Conservation (phyloP, 2,888 invertebrate genomes). For the Eumacrocentrus americanus region DNA sequence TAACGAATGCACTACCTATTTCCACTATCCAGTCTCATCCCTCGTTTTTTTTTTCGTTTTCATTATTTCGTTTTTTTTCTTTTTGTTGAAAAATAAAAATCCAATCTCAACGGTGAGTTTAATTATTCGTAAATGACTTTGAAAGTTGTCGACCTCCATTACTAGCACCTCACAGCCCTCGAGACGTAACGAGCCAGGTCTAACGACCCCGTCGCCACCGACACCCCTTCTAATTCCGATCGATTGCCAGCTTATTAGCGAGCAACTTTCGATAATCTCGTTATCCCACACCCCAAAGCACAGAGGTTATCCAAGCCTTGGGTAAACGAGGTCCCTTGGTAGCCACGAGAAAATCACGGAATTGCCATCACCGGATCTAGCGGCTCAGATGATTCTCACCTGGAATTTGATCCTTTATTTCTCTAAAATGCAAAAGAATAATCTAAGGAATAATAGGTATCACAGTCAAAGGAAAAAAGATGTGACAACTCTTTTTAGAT, state of each 20-base stretch:
- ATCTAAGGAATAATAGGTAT: too few relatives aligned
- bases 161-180: background rate
- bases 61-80: background rate
- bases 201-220: constrained; percentile 25
- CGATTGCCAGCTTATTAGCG: constrained; percentile 49
- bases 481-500: too few relatives aligned
- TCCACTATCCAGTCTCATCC: too few relatives aligned
- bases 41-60: too few relatives aligned
- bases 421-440: too few relatives aligned
- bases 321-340: constrained; percentile 16
- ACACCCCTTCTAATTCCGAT: constrained; percentile 42
- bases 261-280: constrained; percentile 51
- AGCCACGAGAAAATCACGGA: too few relatives aligned
- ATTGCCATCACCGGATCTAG: too few relatives aligned
- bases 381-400: too few relatives aligned
- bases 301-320: constrained; percentile 22
- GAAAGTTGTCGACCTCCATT: constrained; percentile 11
- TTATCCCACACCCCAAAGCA: constrained; percentile 40
- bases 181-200: constrained; percentile 11
- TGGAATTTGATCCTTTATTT: too few relatives aligned
- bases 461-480: too few relatives aligned
- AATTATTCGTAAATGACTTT: constrained; percentile 24
- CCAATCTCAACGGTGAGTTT: constrained; percentile 17
- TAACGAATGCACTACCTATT: too few relatives aligned
- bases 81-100: background rate